Conservation (phyloP, 2,113 vertebrate species). For the Grallaria varia region DNA sequence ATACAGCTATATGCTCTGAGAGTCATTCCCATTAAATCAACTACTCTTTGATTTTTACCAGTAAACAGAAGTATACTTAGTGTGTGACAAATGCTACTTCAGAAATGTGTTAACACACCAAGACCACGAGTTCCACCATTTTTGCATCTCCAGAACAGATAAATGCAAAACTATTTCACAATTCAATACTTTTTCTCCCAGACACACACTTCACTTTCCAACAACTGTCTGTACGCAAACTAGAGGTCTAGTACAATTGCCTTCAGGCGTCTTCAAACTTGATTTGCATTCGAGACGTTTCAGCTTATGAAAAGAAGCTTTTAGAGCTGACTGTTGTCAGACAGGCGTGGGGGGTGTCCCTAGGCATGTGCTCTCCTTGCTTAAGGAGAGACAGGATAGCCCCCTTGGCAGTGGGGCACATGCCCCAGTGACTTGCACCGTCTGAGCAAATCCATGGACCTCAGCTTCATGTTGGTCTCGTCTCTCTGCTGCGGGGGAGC, state of each 20-base stretch:
- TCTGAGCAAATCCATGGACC: accelerated
- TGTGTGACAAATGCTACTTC: not conserved
- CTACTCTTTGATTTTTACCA: not conserved
- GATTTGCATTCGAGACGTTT: not conserved
- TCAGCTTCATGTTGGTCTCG: accelerated
- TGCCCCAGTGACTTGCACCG: not conserved
- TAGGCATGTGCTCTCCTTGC: accelerated
- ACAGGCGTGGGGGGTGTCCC: not conserved
- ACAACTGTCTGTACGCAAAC: not conserved
- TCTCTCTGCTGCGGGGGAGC: not conserved
- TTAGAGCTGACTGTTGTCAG: not conserved
- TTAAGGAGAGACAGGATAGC: no score
- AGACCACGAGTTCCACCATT: not conserved
- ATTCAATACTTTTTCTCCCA: not conserved
- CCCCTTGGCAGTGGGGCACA: not conserved
- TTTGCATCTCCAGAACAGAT: not conserved
- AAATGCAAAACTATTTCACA: not conserved
- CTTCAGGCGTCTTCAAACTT: not conserved
- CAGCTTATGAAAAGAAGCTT: not conserved
- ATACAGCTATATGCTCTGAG: not conserved
- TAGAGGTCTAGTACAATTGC: not conserved
- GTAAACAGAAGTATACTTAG: not conserved
- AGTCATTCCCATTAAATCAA: not conserved
- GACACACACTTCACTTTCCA: not conserved
- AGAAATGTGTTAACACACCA: not conserved